Conservation (phyloP, 1,140 invertebrate species). For the Orchesella cincta region DNA sequence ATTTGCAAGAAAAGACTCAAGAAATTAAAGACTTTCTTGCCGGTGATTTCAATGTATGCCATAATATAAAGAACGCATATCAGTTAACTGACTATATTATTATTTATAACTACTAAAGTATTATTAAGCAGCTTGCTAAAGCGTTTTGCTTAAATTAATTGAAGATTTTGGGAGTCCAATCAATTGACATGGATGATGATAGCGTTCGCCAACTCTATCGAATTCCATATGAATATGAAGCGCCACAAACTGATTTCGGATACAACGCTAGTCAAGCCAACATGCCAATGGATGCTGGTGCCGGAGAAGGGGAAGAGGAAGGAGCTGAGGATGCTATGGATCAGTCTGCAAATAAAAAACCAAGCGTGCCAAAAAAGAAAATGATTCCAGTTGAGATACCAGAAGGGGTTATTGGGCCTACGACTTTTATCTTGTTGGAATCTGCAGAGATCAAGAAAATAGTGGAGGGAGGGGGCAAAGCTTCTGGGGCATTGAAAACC, state of each 20-base stretch:
- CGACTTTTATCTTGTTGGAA: conserved; percentile 42
- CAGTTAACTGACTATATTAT: neutral
- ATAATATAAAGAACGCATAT: neutral
- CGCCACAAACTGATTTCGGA: conserved; percentile 12
- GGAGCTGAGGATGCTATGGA: neutral
- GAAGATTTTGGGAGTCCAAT: too few relatives aligned
- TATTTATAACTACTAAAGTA: neutral
- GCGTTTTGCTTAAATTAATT: too few relatives aligned
- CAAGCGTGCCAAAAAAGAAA: conserved; percentile 8
- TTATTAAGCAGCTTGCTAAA: too few relatives aligned
- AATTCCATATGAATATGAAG: conserved; percentile 44
- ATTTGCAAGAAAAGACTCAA: conserved; percentile 32
- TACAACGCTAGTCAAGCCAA: neutral
- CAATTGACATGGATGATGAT: conserved; percentile 40
- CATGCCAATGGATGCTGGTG: neutral
- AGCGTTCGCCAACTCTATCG: conserved; percentile 39
- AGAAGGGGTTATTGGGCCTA: conserved; percentile 41
- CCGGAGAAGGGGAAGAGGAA: neutral
- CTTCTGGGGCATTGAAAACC: conserved; percentile 34
- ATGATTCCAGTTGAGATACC: conserved; percentile 39
- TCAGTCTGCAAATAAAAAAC: neutral
- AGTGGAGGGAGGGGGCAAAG: conserved; percentile 31
- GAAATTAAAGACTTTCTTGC: conserved; percentile 43
- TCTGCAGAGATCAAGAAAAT: conserved; percentile 43
- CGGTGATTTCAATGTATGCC: conserved; percentile 44